Percentiles rank a stretch among this genome's conserved stretches.
Evolutionary conservation across 2,888 invertebrate species (phyloP).

Genomic region (Pardosa pseudoannulata): DNA sequence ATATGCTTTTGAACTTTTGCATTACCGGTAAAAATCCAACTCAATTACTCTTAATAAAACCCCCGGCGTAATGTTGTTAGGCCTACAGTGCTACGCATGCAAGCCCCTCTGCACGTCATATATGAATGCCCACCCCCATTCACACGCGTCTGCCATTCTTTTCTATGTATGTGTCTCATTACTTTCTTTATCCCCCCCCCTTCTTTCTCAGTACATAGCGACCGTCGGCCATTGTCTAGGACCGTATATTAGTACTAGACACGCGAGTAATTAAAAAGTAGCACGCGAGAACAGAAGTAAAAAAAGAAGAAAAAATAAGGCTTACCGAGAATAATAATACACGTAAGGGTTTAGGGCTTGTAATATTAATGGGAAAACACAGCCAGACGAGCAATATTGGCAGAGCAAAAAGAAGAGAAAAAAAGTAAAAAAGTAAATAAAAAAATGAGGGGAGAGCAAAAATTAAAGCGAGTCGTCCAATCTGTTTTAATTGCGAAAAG

Average conservation of each 20-base stretch:
- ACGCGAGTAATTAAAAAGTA: slow-evolving; percentile 71
- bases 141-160: slow-evolving; percentile 24
- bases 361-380: slow-evolving; percentile 39
- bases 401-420: neutral
- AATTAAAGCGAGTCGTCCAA: slow-evolving; percentile 53
- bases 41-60: slow-evolving; percentile 56
- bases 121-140: slow-evolving; percentile 25
- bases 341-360: slow-evolving; percentile 52
- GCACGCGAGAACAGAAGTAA: slow-evolving; percentile 48
- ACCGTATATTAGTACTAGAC: slow-evolving; percentile 34
- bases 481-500: slow-evolving; percentile 59
- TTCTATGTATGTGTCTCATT: slow-evolving; percentile 46
- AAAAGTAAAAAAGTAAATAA: neutral
- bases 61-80: slow-evolving; percentile 45
- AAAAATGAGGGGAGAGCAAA: neutral
- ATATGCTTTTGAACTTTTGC: slow-evolving; percentile 38
- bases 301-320: neutral
- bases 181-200: slow-evolving; percentile 14
- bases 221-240: slow-evolving; percentile 50
- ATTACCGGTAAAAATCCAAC: slow-evolving; percentile 36
- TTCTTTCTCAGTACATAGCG: slow-evolving; percentile 37
- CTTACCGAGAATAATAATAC: slow-evolving; percentile 27
- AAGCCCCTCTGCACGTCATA: slow-evolving; percentile 41
- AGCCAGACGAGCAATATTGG: slow-evolving; percentile 28
- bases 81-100: slow-evolving; percentile 25